A percentile compares a stretch with the other conserved stretches of the same genome.
Conservation (phyloP, 2,797 vertebrate species). For the Pogonophryne albipinna region DNA sequence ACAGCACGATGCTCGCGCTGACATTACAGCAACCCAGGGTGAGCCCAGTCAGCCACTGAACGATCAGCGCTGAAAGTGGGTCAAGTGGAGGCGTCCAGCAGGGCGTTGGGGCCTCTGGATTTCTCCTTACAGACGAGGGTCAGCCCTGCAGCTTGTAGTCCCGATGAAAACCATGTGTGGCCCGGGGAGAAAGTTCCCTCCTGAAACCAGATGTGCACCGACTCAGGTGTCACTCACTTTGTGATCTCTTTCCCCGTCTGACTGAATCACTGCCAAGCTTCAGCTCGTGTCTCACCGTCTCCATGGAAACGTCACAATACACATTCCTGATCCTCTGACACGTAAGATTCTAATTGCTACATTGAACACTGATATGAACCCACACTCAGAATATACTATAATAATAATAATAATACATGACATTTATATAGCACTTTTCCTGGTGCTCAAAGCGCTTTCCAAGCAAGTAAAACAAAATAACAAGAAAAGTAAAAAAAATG, state of each 20-base stretch:
- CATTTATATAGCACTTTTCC: not conserved
- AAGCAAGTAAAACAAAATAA: too few relatives aligned
- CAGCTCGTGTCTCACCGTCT: not conserved
- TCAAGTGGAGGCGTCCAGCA: conserved; percentile 60
- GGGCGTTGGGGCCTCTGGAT: conserved; percentile 31
- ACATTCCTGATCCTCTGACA: conserved; percentile 12
- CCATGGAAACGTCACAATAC: not conserved
- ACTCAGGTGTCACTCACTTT: conserved; percentile 70
- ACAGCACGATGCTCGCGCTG: conserved; percentile 38
- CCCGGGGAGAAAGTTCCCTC: conserved; percentile 43
- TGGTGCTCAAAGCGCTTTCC: not conserved
- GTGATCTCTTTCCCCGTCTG: conserved; percentile 21
- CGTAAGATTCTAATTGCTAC: not conserved
- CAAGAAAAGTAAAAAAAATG: too few relatives aligned
- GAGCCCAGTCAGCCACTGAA: conserved; percentile 47
- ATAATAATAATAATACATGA: not conserved
- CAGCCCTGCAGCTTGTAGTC: conserved; percentile 56
- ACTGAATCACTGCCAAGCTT: conserved; percentile 30
- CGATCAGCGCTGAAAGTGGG: conserved; percentile 59
- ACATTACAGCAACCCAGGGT: conserved; percentile 41
- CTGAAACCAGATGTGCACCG: conserved; percentile 70
- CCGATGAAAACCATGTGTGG: conserved; percentile 70
- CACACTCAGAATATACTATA: not conserved
- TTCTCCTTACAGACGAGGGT: conserved; percentile 50
- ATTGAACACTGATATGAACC: not conserved